phyloP scores from a whole-genome alignment of 2,888 invertebrate species.

The Luffia ferchaultella region DNA sequence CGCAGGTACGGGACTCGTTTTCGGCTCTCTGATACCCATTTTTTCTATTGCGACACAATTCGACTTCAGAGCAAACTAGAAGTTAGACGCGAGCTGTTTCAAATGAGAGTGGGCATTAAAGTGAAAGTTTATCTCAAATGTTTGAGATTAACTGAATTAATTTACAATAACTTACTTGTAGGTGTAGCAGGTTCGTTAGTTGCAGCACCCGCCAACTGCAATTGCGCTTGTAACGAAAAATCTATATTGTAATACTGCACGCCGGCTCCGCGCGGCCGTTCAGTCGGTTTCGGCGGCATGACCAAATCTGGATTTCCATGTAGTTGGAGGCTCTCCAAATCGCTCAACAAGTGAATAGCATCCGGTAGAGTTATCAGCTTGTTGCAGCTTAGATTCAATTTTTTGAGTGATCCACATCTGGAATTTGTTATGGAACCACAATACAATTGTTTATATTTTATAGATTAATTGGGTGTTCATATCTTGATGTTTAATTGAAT shows the following conservation, averaged over 20 bases:
- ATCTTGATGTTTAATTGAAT: too few relatives aligned
- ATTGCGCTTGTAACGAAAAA: conserved; percentile 95
- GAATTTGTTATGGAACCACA: too few relatives aligned
- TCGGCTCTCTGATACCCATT: too few relatives aligned
- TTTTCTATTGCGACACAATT: too few relatives aligned
- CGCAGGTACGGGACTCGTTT: too few relatives aligned
- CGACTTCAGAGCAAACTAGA: too few relatives aligned
- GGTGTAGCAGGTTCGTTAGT: conserved; percentile 77
- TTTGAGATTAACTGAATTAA: background rate
- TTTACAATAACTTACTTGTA: conserved; percentile 65
- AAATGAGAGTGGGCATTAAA: too few relatives aligned
- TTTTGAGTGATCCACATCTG: conserved; percentile 93
- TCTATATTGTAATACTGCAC: conserved; percentile 98
- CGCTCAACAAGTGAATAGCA: conserved; percentile 93
- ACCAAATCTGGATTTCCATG: conserved; percentile 94
- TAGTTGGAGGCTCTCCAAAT: conserved; percentile 88
- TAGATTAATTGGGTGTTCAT: too few relatives aligned
- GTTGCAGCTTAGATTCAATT: conserved; percentile 92
- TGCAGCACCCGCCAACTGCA: conserved; percentile 90
- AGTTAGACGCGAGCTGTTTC: too few relatives aligned
- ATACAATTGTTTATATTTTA: too few relatives aligned
- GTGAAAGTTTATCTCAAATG: conserved; percentile 1
- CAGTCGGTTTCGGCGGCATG: conserved; percentile 93
- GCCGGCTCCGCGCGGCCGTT: conserved; percentile 79
- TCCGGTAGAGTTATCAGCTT: conserved; percentile 95